phyloP scores from a whole-genome alignment of 2,113 vertebrate genomes.

The Corvus hawaiiensis region DNA sequence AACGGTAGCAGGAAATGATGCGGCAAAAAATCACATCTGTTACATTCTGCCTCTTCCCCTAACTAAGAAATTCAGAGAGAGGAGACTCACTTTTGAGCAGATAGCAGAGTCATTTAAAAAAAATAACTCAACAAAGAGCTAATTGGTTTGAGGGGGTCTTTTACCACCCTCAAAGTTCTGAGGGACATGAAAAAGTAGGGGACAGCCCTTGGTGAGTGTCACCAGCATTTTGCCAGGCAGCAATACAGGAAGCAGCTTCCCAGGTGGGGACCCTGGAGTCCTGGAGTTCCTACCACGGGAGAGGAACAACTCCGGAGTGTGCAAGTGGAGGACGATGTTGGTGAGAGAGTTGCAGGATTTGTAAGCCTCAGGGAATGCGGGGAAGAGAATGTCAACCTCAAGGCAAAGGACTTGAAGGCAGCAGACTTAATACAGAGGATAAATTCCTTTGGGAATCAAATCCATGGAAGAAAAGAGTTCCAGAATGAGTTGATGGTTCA shows the following conservation, averaged over 20 bases:
- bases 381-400: neutral
- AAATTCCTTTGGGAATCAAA: neutral
- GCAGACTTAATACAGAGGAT: neutral
- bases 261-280: neutral
- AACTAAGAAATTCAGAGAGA: neutral
- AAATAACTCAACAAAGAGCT: neutral
- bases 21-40: neutral
- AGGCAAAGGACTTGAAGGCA: neutral
- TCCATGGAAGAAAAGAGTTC: neutral
- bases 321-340: neutral
- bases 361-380: neutral
- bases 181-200: neutral
- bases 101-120: neutral
- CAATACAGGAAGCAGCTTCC: neutral
- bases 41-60: neutral
- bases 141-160: neutral
- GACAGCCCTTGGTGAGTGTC: neutral
- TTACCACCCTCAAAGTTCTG: neutral
- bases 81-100: neutral
- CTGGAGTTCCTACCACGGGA: neutral
- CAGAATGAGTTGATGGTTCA: neutral
- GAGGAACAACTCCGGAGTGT: neutral
- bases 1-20: neutral
- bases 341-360: neutral
- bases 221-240: neutral